Percentiles rank a stretch among this genome's conserved stretches.
These are phyloP conservation scores for Triplophysa rosa DNA, from an alignment of 2,113 vertebrate genomes.

Conservation along the genomic window DNA sequence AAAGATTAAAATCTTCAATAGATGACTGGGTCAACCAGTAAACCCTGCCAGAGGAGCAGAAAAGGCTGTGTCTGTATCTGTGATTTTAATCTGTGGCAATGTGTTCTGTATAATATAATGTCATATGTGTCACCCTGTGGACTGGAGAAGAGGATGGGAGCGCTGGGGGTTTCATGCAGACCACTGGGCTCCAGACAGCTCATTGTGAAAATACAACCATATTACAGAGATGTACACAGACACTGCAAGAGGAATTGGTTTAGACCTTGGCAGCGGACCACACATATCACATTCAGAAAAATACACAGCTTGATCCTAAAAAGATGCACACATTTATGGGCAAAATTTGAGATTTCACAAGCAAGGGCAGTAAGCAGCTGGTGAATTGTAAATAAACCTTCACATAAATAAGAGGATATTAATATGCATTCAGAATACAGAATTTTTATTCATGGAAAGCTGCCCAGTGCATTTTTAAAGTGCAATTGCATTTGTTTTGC, in stretches of 20 bases:
- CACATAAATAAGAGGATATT: slow-evolving; percentile 49
- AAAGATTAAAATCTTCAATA: too few relatives aligned
- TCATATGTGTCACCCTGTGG: slow-evolving; percentile 60
- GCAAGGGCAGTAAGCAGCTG: slow-evolving; percentile 43
- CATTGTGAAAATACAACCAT: neutral
- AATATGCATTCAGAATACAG: slow-evolving; percentile 50
- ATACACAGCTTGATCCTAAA: slow-evolving; percentile 14
- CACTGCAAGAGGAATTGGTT: neutral
- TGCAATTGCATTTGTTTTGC: slow-evolving; percentile 50
- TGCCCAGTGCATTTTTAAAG: slow-evolving; percentile 43
- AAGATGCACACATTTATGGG: slow-evolving; percentile 43
- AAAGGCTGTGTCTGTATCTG: slow-evolving; percentile 1
- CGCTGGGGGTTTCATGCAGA: too few relatives aligned
- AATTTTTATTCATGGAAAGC: slow-evolving; percentile 49
- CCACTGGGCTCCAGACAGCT: neutral
- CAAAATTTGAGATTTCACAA: slow-evolving; percentile 38
- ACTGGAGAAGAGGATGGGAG: too few relatives aligned
- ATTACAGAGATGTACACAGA: neutral
- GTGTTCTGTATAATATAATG: slow-evolving; percentile 68
- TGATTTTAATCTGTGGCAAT: slow-evolving; percentile 60
- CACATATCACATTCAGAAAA: slow-evolving; percentile 31
- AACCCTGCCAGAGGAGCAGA: too few relatives aligned
- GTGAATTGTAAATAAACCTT: slow-evolving; percentile 55
- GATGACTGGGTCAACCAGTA: too few relatives aligned
- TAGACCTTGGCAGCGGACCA: slow-evolving; percentile 29